Conservation (phyloP, 2,888 invertebrate species). For the Carabus problematicus region DNA sequence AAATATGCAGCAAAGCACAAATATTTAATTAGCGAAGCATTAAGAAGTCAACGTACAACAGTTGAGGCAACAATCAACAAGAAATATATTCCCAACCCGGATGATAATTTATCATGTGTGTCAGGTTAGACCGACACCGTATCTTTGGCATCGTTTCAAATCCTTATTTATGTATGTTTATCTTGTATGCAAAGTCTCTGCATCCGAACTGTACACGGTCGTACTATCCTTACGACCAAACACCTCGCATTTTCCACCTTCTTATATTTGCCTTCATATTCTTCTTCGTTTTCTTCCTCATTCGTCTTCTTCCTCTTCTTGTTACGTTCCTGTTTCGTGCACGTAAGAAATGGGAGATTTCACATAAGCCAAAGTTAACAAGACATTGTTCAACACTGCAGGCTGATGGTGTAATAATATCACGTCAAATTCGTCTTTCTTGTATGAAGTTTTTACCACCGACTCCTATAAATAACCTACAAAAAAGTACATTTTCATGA, state of each 20-base stretch:
- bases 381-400: constrained; percentile 33
- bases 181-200: constrained; percentile 45
- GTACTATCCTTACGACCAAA: no score
- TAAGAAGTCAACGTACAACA: constrained; percentile 8
- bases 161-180: constrained; percentile 53
- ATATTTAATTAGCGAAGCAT: constrained; percentile 33
- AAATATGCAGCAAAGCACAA: constrained; percentile 4
- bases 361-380: constrained; percentile 40
- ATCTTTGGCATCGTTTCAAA: constrained; percentile 47
- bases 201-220: background rate
- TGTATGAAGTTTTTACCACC: constrained; percentile 20
- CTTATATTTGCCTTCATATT: constrained; percentile 36
- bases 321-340: constrained; percentile 25
- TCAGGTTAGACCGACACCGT: constrained; percentile 27
- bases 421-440: constrained; percentile 41
- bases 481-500: constrained; percentile 31
- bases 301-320: constrained; percentile 11
- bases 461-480: no score
- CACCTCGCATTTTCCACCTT: constrained; percentile 1
- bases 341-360: constrained; percentile 3
- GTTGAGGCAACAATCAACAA: constrained; percentile 19
- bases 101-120: constrained; percentile 36
- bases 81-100: constrained; percentile 34
- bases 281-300: constrained; percentile 16
- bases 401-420: constrained; percentile 39